Base-by-base conservation (phyloP, 2,113 vertebrate species). In the Colaptes auratus region DNA sequence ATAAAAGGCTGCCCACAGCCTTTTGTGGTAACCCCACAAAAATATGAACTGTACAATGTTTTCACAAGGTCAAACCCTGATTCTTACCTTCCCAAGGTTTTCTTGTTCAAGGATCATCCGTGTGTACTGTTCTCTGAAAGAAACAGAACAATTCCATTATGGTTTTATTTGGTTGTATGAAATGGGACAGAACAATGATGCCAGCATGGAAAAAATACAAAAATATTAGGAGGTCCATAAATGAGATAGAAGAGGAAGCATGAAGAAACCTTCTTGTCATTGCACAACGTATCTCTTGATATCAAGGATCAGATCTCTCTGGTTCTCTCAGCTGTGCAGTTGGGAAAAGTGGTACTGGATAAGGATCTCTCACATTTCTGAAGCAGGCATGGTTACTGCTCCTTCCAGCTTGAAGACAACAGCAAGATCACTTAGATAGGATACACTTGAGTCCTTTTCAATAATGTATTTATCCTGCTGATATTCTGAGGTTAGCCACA, bases 71-170 rank as follows among this genome's bases (percentile, higher is more conserved):
- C 87, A 63, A 87, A 90, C 7, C 46, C 12, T 66, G 35, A 36
- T 82, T 82, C 98, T 98, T 98, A 99, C 99, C 99, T 99, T 99
- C 92, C 99, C 99, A 79, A 99, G 98, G 92, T 98, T 98, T 96
- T 99, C 99, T 96, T 99, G 99, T 77, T 99, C 99, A 42, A 98
- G 97, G 93, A 99, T 99, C 92, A 98, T 99, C 96, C 98, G 98
- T 94, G 98, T 98, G 91, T 99, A 99, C 90, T 99, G 98, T 85
- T 99, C 99, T 96, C 99, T 99, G 83, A 67, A 96, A 89, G 97
- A 86, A 73, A 95, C 3, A 96, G 0, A 92, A 95, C 23, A 2
- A 86, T 53, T 92, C 55, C 77, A 44, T 90, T 94, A 71, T 23
- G 8, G 86, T 61, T 77, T 86, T 30, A 78, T 46, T 30, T 90